Conservation (phyloP, 2,113 vertebrate species). For the Lophura nycthemera region DNA sequence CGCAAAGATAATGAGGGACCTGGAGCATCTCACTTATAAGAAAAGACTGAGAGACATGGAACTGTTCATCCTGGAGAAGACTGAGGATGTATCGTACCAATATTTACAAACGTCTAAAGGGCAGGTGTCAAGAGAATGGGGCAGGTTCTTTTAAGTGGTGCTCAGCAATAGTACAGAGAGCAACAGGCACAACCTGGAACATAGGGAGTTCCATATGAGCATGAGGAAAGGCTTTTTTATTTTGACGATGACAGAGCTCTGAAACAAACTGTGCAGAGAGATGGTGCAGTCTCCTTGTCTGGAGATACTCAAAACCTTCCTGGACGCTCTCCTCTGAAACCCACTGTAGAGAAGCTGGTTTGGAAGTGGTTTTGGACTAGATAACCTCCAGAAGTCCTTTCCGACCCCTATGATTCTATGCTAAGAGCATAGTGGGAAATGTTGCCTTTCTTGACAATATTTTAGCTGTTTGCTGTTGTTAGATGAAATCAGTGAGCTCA, state of each 20-base stretch:
- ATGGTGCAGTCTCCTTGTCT: not conserved
- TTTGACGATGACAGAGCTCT: not conserved
- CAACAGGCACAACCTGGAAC: not conserved
- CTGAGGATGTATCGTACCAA: too few species aligned
- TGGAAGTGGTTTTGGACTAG: not conserved
- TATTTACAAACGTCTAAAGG: too few species aligned
- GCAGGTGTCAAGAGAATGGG: too few species aligned
- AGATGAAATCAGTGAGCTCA: not conserved
- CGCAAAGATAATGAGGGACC: too few species aligned
- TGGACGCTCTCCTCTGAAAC: not conserved
- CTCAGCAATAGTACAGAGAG: not conserved
- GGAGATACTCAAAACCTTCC: too few species aligned
- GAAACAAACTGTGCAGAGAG: not conserved
- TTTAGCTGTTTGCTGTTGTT: not conserved
- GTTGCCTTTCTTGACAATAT: not conserved
- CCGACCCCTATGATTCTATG: too few species aligned
- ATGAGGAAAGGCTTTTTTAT: not conserved
- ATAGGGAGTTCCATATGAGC: not conserved
- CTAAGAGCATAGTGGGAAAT: not conserved
- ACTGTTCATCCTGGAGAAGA: too few species aligned
- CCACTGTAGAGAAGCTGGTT: too few species aligned
- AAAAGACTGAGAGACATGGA: too few species aligned
- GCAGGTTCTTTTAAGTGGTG: too few species aligned
- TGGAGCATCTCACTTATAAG: too few species aligned
- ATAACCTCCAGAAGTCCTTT: not conserved